These are phyloP conservation scores for Clangula hyemalis DNA, from an alignment of 2,797 vertebrate species.

Conservation along the genomic window DNA sequence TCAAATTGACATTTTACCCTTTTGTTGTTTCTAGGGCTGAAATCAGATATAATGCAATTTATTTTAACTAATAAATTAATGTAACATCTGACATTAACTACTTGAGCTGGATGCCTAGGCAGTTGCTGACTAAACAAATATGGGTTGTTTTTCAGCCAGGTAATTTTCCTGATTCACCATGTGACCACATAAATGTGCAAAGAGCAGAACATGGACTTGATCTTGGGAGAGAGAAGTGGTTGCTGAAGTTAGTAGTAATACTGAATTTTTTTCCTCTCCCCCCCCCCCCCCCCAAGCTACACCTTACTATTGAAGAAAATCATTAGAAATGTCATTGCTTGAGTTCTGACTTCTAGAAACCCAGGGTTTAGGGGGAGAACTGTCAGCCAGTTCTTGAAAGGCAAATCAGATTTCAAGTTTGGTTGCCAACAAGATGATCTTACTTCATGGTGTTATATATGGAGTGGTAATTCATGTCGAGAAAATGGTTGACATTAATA, in stretches of 20 bases:
- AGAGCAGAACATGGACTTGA: not conserved
- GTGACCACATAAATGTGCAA: not conserved
- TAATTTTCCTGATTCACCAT: conserved; percentile 19
- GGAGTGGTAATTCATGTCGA: too few species aligned
- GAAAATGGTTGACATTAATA: too few species aligned
- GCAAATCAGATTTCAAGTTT: not conserved
- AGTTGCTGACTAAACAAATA: conserved; percentile 40
- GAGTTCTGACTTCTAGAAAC: not conserved
- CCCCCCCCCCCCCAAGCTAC: not conserved
- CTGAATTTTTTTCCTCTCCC: not conserved
- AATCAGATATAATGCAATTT: not conserved
- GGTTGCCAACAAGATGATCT: not conserved
- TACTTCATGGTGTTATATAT: not conserved
- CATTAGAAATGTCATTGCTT: not conserved
- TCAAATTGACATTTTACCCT: not conserved
- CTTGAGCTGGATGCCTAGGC: not conserved
- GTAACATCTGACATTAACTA: conserved; percentile 1
- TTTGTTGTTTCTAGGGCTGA: not conserved
- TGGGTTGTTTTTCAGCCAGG: conserved; percentile 23
- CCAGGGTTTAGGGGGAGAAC: not conserved
- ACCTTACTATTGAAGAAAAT: not conserved
- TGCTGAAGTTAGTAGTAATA: not conserved
- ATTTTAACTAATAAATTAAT: too few species aligned
- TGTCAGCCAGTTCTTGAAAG: not conserved
- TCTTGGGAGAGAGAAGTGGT: not conserved